Percentiles rank a stretch among this genome's conserved stretches.
Evolutionary conservation across 2,888 invertebrate species (phyloP).

Genomic region (Idaea dimidiata): DNA sequence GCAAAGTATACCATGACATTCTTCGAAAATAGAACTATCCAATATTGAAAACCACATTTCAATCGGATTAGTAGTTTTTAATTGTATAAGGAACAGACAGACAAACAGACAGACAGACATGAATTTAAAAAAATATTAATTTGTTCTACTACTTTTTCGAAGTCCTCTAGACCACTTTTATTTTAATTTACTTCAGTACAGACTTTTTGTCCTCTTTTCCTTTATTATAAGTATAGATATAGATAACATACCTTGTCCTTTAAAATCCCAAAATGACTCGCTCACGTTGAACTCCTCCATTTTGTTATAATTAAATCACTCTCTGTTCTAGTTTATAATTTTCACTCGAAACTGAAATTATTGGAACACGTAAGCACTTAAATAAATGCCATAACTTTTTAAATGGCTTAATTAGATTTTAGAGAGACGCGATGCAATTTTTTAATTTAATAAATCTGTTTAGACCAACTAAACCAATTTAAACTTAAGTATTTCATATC

Average conservation of each 20-base stretch:
- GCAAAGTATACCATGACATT: no score
- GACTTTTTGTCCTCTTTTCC: no score
- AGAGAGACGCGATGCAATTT: not conserved
- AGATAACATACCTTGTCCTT: conserved; percentile 38
- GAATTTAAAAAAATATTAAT: no score
- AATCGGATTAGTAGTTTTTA: no score
- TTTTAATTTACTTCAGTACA: no score
- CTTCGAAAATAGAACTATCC: no score
- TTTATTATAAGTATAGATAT: no score
- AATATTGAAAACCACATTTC: no score
- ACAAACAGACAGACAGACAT: no score
- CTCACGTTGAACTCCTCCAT: conserved; percentile 27
- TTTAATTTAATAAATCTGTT: not conserved
- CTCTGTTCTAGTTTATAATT: not conserved
- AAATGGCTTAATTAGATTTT: not conserved
- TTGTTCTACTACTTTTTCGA: no score
- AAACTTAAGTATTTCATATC: not conserved
- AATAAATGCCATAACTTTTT: not conserved
- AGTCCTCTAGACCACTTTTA: no score
- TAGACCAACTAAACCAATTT: not conserved
- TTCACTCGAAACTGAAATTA: not conserved
- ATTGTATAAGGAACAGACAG: no score
- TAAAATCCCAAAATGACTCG: conserved; percentile 39
- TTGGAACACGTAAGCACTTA: not conserved
- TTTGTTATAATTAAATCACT: conserved; percentile 6